Percentiles rank a stretch among this genome's conserved stretches.
These are phyloP conservation scores for Tachycineta bicolor DNA, from an alignment of 2,113 vertebrate genomes.

Conservation along the genomic window DNA sequence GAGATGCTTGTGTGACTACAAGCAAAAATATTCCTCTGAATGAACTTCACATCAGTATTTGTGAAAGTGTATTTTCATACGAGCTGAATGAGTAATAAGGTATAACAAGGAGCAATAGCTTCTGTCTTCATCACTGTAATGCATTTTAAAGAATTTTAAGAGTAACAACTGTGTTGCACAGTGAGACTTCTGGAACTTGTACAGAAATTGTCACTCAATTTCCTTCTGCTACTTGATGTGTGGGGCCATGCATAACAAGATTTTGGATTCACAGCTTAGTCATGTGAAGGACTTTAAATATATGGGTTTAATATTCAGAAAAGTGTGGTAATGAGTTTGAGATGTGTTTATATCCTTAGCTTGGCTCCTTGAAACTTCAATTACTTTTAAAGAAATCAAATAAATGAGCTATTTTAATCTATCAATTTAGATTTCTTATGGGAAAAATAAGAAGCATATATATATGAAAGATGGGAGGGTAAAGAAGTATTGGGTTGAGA, in stretches of 20 bases:
- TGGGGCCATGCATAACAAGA: not conserved
- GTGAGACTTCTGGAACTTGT: not conserved
- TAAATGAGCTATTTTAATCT: not conserved
- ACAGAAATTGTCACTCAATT: not conserved
- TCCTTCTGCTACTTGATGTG: not conserved
- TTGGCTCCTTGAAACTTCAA: not conserved
- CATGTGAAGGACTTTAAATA: conserved; percentile 32
- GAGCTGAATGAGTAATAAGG: not conserved
- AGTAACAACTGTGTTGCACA: not conserved
- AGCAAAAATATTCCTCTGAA: not conserved
- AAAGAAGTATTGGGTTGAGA: not conserved
- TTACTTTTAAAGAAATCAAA: not conserved
- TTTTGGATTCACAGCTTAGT: conserved; percentile 10
- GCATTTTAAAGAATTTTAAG: not conserved
- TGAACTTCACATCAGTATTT: not conserved
- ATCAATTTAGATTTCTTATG: not conserved
- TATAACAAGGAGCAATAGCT: not conserved
- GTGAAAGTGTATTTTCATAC: not conserved
- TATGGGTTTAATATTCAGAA: conserved; percentile 44
- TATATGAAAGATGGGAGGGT: not conserved
- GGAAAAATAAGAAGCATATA: not conserved
- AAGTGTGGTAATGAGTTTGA: conserved; percentile 8
- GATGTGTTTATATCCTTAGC: not conserved
- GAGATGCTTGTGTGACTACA: not conserved
- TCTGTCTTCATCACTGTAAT: not conserved